These are phyloP conservation scores for Pegoplata infirma DNA, from an alignment of 2,888 invertebrate genomes.

Conservation along the genomic window DNA sequence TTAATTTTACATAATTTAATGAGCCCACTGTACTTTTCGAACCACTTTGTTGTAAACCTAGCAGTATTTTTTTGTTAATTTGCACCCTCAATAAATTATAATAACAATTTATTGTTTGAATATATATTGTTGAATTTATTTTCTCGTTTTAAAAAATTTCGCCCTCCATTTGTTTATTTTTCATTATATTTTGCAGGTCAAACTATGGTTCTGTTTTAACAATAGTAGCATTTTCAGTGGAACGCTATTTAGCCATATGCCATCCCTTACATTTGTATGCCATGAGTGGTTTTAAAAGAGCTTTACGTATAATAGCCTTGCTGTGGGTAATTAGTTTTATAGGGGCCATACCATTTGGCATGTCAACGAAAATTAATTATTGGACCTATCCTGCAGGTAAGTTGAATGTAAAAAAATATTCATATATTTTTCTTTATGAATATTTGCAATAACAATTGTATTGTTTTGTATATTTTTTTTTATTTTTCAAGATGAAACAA, in stretches of 20 bases:
- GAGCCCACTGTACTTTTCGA: not conserved
- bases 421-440: not conserved
- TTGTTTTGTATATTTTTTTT: not conserved
- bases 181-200: constrained; percentile 80
- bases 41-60: not conserved
- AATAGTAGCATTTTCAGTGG: constrained; percentile 94
- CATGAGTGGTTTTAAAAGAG: constrained; percentile 90
- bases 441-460: not conserved
- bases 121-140: constrained; percentile 7
- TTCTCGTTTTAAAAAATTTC: too few relatives aligned
- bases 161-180: not conserved
- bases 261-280: constrained; percentile 90
- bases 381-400: constrained; percentile 85
- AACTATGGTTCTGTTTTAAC: constrained; percentile 94
- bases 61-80: not conserved
- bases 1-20: too few relatives aligned
- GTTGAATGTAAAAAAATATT: constrained; percentile 62
- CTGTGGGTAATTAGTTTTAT: constrained; percentile 88
- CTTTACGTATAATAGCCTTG: constrained; percentile 86
- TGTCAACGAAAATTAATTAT: constrained; percentile 87
- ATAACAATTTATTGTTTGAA: constrained; percentile 19
- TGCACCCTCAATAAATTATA: constrained; percentile 11
- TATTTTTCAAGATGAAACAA: constrained; percentile 76
- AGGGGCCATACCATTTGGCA: constrained; percentile 87
- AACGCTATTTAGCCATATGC: constrained; percentile 94